Conservation (phyloP, 2,888 invertebrate genomes). For the Mesodorylaimus sp. region DNA sequence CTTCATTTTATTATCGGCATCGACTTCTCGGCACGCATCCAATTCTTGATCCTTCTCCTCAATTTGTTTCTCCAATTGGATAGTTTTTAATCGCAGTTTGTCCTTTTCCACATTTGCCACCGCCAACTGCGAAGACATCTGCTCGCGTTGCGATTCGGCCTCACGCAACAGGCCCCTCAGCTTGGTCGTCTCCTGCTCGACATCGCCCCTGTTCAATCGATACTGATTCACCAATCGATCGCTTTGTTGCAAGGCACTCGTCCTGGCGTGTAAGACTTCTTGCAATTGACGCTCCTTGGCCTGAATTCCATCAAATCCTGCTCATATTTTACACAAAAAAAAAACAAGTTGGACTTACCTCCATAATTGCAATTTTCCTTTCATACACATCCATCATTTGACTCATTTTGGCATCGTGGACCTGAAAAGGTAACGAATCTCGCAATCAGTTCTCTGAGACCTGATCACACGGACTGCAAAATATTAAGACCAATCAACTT, state of each 20-base stretch:
- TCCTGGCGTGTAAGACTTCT: conserved; percentile 31
- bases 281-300: conserved; percentile 31
- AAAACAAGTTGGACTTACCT: neutral
- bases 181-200: conserved; percentile 26
- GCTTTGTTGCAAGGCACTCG: conserved; percentile 30
- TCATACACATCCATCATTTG: conserved; percentile 31
- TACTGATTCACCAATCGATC: conserved; percentile 31
- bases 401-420: conserved; percentile 24
- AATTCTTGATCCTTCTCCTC: neutral
- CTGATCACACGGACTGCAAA: too few species aligned
- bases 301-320: conserved; percentile 15
- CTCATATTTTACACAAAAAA: conserved; percentile 18
- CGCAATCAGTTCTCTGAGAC: too few species aligned
- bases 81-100: too few species aligned
- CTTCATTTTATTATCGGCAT: neutral
- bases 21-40: neutral
- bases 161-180: neutral
- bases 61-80: neutral
- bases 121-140: neutral
- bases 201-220: conserved; percentile 24
- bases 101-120: neutral
- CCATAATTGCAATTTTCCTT: conserved; percentile 23
- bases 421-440: conserved; percentile 20
- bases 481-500: too few species aligned
- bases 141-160: neutral